Evolutionary conservation across 2,888 invertebrate genomes (phyloP), one percentile per base, ranked within the genome.

Genomic region (Lasioglossum zephyrum): DNA sequence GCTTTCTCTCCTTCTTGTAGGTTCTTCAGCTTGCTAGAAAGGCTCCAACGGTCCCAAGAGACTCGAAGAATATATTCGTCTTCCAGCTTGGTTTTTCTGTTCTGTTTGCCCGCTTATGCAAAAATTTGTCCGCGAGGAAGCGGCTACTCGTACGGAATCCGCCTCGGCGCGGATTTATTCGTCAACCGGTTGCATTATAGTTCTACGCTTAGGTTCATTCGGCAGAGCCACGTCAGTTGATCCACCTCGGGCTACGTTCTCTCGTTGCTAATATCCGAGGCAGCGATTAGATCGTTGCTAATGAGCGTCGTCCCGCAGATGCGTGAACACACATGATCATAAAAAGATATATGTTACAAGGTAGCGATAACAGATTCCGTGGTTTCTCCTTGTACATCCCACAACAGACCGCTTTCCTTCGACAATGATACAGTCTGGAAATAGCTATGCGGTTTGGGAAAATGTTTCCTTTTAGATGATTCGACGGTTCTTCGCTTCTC

Each of bases 341-440:
- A 87, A 87, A 90, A 89, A 90, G 81, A 88, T 85, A 90, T 86
- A 84, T 90, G 90, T 89, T 88, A 90, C 90, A 90, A 90, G 90
- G 90, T 81, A 85, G 81, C 87, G 90, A 89, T 87, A 87, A 87
- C 80, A 66, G 83, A 90, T 81, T 72, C 85, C 79, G 79, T 74
- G 74, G 73, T 53, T 70, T 76, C 22, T 72, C 88, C 87, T 90
- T 85, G 87, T 77, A 39, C 81, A 89, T 85, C 84, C 60, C 44
- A 69, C 76, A 70, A 77, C 41, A 18, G 79, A 73, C 66, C 49
- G 72, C 18, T 72, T 73, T 82, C 70, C 53, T 36, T 63, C 47
- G 63, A 44, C 69, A 41, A n/a, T 41, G 75, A 22, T 60, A 63
- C 16, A 31, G 39, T 31, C n/a, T 63, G 73, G 26, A 63, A n/a